These are phyloP conservation scores for Pycnonotus jocosus DNA, from an alignment of 2,113 vertebrate species.

Conservation along the genomic window DNA sequence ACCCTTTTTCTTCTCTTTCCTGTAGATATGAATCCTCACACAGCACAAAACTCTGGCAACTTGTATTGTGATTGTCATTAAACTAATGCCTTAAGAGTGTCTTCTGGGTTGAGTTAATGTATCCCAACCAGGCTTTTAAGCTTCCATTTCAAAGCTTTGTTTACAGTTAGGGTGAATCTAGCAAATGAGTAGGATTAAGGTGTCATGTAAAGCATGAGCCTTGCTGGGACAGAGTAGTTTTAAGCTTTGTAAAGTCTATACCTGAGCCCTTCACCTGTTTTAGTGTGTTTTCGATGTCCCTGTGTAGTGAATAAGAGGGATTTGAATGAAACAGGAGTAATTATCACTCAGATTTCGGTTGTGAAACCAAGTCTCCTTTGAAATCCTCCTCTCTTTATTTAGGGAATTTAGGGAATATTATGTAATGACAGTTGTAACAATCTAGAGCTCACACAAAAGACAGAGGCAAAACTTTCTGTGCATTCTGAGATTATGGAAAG, in stretches of 20 bases:
- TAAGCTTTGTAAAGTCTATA: conserved; percentile 48
- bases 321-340: conserved; percentile 14
- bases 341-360: neutral
- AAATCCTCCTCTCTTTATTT: conserved; percentile 37
- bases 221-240: conserved; percentile 41
- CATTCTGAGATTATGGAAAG: neutral
- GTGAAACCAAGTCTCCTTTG: conserved; percentile 40
- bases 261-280: neutral
- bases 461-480: neutral
- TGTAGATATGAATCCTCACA: neutral
- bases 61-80: conserved; percentile 34
- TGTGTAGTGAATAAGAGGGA: conserved; percentile 9
- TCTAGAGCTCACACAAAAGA: neutral
- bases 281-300: neutral
- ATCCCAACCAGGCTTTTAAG: conserved; percentile 45
- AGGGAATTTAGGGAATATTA: neutral
- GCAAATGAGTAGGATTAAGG: conserved; percentile 70
- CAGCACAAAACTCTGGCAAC: neutral
- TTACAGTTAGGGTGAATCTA: conserved; percentile 61
- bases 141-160: conserved; percentile 62
- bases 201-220: conserved; percentile 56
- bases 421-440: neutral
- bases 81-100: conserved; percentile 47
- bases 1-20: neutral
- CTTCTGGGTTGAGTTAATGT: conserved; percentile 63